A percentile compares a stretch with the other conserved stretches of the same genome.
Conservation (phyloP, 2,113 vertebrate genomes). For the Aptenodytes forsteri region DNA sequence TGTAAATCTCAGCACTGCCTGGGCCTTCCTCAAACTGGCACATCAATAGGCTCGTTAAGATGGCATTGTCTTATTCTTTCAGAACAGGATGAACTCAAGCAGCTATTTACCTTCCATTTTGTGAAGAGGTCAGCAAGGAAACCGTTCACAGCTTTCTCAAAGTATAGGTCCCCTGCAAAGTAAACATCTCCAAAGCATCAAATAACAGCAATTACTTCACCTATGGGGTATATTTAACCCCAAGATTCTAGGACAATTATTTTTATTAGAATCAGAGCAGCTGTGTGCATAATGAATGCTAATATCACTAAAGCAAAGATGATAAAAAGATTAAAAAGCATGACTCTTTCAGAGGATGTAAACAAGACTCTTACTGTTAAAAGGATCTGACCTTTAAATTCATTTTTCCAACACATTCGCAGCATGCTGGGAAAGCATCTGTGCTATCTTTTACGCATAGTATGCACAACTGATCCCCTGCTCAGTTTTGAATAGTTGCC, state of each 20-base stretch:
- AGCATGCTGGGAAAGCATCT: constrained; percentile 55
- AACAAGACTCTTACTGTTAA: neutral
- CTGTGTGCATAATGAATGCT: neutral
- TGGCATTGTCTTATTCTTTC: neutral
- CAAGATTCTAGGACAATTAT: neutral
- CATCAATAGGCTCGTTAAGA: neutral
- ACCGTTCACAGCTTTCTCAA: constrained; percentile 97
- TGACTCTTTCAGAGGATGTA: neutral
- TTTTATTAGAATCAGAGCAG: neutral
- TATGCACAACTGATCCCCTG: neutral
- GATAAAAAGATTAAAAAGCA: neutral
- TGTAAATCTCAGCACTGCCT: neutral
- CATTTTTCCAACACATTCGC: neutral
- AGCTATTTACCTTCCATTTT: constrained; percentile 91
- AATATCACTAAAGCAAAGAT: neutral
- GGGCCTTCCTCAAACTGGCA: neutral
- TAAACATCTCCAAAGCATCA: constrained; percentile 1
- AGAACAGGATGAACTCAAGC: neutral
- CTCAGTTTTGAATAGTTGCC: constrained; percentile 5
- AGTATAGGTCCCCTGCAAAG: constrained; percentile 92
- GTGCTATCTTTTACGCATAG: neutral
- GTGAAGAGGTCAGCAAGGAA: constrained; percentile 96
- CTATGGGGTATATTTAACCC: neutral
- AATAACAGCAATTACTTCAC: neutral
- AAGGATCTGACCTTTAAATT: constrained; percentile 12